Evolutionary conservation across 2,888 invertebrate genomes (phyloP), one percentile per base, ranked within the genome.

Genomic region (Athrips mouffetella): DNA sequence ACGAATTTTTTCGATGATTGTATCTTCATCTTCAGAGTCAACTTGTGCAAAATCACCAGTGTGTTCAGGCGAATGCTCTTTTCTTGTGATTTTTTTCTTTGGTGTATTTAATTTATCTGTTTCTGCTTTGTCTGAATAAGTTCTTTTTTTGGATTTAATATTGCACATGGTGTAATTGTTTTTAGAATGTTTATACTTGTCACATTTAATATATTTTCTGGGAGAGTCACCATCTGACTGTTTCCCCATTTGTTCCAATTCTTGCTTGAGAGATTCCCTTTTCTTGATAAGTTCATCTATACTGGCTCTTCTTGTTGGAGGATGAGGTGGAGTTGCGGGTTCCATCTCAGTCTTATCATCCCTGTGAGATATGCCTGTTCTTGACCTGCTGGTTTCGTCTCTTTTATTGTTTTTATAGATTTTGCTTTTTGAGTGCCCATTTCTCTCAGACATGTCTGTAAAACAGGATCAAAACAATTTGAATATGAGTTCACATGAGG

Each of bases 21-120:
- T 92, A 79, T 98, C 97, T 76, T 98, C 97, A 63, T 96, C 96
- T 67, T 97, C 92, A 49, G 92, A 91, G 51, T 95, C 91, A 62
- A 93, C 89, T 51, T 75, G 70, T 3, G 89, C 80, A 52, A 92
- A 91, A 50, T 92, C 92, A 56, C 91, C 91, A 59, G 89, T 90
- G 47, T 89, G 83, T 59, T 91, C 92, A 54, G 80, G 79, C 45
- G 81, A 78, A 42, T 57, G 51, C 46, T 73, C 67, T 50, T 60
- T 60, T 27, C 27, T 29, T 41, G 21, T 50, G 57, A 55, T 55
- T 49, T 49, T 55, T 48, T 54, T 60, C 54, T 53, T 58, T n/a
- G 7, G n/a, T n/a, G n/a, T n/a, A n/a, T n/a, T n/a, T n/a, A n/a
- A 41, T 13, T 13, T 13, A 27, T 13, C 15, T 16, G 20, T 6